These are phyloP conservation scores for Catostomus latipinnis DNA, from an alignment of 2,797 vertebrate species.

Conservation along the genomic window DNA sequence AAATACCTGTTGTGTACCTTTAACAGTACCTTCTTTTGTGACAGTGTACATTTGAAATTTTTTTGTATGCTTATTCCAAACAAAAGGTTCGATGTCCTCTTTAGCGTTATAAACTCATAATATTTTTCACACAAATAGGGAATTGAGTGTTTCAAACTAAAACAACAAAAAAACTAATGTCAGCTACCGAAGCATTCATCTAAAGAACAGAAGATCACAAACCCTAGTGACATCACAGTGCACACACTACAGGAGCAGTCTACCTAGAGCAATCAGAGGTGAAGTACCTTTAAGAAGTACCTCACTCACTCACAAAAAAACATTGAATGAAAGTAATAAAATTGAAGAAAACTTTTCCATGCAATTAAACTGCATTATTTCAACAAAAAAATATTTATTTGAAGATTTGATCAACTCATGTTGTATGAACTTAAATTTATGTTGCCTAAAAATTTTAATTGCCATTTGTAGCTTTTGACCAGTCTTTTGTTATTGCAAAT, in stretches of 20 bases:
- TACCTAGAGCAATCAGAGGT: background rate
- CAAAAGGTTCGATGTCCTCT: background rate
- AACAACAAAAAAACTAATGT: background rate
- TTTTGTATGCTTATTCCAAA: background rate
- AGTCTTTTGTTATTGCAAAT: too few relatives aligned
- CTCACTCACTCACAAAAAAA: too few relatives aligned
- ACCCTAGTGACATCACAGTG: background rate
- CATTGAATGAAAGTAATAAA: too few relatives aligned
- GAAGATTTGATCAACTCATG: too few relatives aligned
- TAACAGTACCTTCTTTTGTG: too few relatives aligned
- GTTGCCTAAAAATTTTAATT: too few relatives aligned
- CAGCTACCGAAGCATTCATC: background rate
- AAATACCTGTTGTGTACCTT: too few relatives aligned
- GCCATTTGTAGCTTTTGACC: too few relatives aligned
- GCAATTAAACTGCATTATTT: too few relatives aligned
- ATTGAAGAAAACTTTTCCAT: too few relatives aligned
- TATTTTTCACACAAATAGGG: background rate
- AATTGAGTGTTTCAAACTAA: background rate
- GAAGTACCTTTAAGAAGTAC: background rate
- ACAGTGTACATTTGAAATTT: background rate
- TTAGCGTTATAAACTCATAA: background rate
- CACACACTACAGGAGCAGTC: background rate
- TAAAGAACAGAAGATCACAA: constrained; percentile 1
- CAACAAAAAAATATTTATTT: too few relatives aligned
- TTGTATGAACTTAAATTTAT: too few relatives aligned